Conservation (phyloP, 2,797 vertebrate species). For the Trachurus trachurus region DNA sequence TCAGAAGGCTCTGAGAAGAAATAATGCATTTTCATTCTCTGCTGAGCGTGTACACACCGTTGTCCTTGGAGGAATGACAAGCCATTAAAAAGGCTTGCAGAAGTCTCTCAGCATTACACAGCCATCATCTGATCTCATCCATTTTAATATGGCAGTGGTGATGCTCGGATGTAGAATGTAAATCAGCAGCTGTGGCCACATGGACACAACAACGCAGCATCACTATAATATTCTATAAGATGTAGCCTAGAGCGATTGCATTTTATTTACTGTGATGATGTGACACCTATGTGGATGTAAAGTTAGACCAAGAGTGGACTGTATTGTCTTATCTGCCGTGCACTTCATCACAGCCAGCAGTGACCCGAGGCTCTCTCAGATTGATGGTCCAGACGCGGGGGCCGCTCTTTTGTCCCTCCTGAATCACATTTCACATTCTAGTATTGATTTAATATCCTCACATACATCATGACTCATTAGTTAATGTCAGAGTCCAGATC, state of each 20-base stretch:
- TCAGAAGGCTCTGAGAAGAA: conserved; percentile 48
- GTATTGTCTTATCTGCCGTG: background rate
- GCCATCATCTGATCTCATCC: conserved; percentile 45
- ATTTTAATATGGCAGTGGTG: conserved; percentile 41
- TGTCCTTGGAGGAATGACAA: conserved; percentile 62
- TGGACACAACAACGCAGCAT: conserved; percentile 5
- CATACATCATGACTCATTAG: conserved; percentile 22
- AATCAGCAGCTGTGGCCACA: conserved; percentile 44
- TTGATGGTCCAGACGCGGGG: conserved; percentile 42
- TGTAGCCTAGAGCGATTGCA: background rate
- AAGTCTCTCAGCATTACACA: conserved; percentile 46
- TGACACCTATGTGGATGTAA: background rate
- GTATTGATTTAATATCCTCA: conserved; percentile 44
- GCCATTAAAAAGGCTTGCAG: conserved; percentile 46
- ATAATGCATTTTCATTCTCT: conserved; percentile 52
- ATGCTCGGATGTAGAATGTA: conserved; percentile 26
- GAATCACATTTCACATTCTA: conserved; percentile 44
- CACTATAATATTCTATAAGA: background rate
- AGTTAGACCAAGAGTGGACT: background rate
- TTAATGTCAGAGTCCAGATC: conserved; percentile 8
- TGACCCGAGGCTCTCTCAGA: conserved; percentile 30
- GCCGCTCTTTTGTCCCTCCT: conserved; percentile 34
- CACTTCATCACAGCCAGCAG: conserved; percentile 13
- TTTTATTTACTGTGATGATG: background rate
- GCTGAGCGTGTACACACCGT: conserved; percentile 22